Evolutionary conservation across 2,113 vertebrate species (phyloP).

Genomic region (Calidris pugnax): DNA sequence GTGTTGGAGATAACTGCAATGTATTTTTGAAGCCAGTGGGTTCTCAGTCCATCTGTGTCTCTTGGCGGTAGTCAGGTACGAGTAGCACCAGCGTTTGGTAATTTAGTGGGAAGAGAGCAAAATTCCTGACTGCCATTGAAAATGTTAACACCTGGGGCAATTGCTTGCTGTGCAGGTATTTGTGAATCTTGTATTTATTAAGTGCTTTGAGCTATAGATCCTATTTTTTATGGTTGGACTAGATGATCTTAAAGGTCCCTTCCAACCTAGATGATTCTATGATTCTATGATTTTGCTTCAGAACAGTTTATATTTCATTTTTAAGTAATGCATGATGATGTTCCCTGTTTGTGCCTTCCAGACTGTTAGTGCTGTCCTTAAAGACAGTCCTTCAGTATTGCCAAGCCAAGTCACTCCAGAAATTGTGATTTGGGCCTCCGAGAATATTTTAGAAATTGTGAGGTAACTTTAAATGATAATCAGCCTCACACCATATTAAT

Average conservation of each 20-base stretch:
- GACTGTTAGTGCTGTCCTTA: neutral
- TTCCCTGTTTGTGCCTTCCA: neutral
- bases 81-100: neutral
- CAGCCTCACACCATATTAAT: neutral
- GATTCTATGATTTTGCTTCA: neutral
- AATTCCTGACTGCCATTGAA: neutral
- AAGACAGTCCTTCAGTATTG: neutral
- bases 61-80: neutral
- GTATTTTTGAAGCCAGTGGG: neutral
- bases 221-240: neutral
- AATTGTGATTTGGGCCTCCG: neutral
- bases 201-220: neutral
- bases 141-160: neutral
- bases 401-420: neutral
- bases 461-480: neutral
- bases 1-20: neutral
- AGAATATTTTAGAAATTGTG: neutral
- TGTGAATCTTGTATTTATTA: neutral
- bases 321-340: rapidly evolving
- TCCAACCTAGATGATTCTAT: too few relatives aligned
- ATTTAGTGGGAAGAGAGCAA: neutral
- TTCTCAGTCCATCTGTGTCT: neutral
- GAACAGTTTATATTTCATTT: neutral
- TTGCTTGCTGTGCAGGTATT: neutral
- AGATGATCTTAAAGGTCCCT: too few relatives aligned